phyloP scores from a whole-genome alignment of 2,113 vertebrate genomes.

The Tachysurus vachellii region DNA sequence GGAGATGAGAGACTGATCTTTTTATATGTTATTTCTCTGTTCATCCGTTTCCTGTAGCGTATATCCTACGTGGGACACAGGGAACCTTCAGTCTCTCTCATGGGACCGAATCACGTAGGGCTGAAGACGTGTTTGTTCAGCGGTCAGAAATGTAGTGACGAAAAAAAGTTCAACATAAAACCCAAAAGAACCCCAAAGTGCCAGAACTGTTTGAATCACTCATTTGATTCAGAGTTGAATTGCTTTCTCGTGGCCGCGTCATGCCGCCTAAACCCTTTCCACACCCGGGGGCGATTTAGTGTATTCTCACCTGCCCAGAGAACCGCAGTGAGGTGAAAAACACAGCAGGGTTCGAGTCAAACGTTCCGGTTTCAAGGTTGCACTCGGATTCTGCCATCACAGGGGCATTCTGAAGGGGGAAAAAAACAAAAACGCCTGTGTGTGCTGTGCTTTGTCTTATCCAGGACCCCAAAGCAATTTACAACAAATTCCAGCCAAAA shows the following conservation, averaged over 20 bases:
- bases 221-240: background rate
- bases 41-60: no score
- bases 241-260: background rate
- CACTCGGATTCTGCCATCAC: background rate
- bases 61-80: no score
- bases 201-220: background rate
- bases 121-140: background rate
- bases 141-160: background rate
- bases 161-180: background rate
- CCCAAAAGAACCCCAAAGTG: no score
- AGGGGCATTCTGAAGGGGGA: background rate
- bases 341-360: background rate
- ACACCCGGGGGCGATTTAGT: background rate
- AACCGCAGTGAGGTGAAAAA: background rate
- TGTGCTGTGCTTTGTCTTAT: background rate
- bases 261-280: background rate
- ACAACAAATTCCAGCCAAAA: constrained; percentile 24
- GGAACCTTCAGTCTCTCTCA: no score
- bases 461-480: constrained; percentile 40
- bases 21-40: background rate
- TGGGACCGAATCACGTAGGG: no score
- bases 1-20: background rate
- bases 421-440: background rate
- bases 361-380: background rate
- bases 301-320: background rate